A percentile compares a stretch with the other conserved stretches of the same genome.
phyloP scores from a whole-genome alignment of 2,888 invertebrate species.

The Oscheius sp. region DNA sequence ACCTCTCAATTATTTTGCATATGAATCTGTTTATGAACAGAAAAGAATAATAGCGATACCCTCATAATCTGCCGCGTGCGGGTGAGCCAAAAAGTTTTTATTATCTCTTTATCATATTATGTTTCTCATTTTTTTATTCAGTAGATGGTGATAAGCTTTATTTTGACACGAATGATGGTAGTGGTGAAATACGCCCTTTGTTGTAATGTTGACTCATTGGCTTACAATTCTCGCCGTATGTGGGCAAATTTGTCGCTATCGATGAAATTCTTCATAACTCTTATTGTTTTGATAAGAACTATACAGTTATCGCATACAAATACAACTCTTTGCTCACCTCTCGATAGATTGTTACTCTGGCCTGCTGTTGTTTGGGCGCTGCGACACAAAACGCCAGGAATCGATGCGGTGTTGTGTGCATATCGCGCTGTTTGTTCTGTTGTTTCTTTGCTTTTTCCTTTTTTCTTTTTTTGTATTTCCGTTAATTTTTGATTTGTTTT shows the following conservation, averaged over 20 bases:
- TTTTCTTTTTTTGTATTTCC: background rate
- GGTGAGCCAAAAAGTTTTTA: background rate
- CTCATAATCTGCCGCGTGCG: background rate
- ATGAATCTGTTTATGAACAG: too few relatives aligned
- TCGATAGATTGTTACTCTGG: constrained; percentile 4
- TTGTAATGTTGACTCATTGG: constrained; percentile 8
- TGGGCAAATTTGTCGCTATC: background rate
- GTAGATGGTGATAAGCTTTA: background rate
- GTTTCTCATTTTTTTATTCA: background rate
- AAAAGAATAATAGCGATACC: too few relatives aligned
- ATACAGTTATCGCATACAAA: background rate
- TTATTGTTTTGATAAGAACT: background rate
- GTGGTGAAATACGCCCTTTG: background rate
- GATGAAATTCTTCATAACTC: background rate
- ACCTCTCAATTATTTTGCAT: too few relatives aligned
- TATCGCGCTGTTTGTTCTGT: background rate
- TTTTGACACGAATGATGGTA: background rate
- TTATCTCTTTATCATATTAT: background rate
- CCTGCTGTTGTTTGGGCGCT: constrained; percentile 13
- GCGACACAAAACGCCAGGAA: constrained; percentile 9
- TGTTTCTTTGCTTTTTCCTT: background rate
- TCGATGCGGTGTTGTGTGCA: background rate
- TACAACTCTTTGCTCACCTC: background rate
- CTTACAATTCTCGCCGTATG: background rate
- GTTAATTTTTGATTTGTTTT: background rate